Evolutionary conservation across 2,888 invertebrate species (phyloP).

Genomic region (Xanthorhoe spadicearia): DNA sequence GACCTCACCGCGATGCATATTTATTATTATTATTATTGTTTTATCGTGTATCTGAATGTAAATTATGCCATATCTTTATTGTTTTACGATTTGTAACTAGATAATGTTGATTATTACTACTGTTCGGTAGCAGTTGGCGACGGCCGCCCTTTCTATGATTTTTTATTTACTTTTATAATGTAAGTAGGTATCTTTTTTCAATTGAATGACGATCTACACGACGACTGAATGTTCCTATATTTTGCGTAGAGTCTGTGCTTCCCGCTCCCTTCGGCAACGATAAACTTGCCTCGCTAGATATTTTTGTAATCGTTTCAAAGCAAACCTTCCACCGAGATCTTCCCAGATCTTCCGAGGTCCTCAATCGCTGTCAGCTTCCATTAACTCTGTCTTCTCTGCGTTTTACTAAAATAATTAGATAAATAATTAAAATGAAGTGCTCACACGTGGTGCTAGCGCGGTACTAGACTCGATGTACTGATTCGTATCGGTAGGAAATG

Average conservation of each 20-base stretch:
- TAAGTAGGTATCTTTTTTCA: conserved; percentile 64
- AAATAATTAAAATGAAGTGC: conserved; percentile 48
- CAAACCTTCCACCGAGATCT: neutral
- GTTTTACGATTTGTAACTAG: conserved; percentile 74
- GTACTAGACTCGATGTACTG: conserved; percentile 14
- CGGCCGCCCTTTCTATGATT: conserved; percentile 42
- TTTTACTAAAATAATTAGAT: conserved; percentile 29
- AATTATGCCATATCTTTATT: conserved; percentile 75
- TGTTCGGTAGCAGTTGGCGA: conserved; percentile 52
- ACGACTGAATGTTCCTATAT: conserved; percentile 70
- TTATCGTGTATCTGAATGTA: conserved; percentile 55
- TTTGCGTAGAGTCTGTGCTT: conserved; percentile 59
- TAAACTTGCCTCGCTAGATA: conserved; percentile 8
- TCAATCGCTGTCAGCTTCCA: conserved; percentile 25
- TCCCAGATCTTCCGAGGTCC: too few relatives aligned
- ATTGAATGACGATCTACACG: conserved; percentile 61
- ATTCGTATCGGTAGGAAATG: conserved; percentile 6
- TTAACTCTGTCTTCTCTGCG: conserved; percentile 28
- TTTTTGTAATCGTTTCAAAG: neutral
- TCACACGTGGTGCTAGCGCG: conserved; percentile 65
- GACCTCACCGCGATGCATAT: conserved; percentile 51
- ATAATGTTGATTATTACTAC: conserved; percentile 65
- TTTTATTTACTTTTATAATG: conserved; percentile 56
- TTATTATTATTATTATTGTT: conserved; percentile 71
- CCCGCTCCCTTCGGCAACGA: conserved; percentile 44